Conservation (phyloP, 2,797 vertebrate genomes). For the Fundulus diaphanus region DNA sequence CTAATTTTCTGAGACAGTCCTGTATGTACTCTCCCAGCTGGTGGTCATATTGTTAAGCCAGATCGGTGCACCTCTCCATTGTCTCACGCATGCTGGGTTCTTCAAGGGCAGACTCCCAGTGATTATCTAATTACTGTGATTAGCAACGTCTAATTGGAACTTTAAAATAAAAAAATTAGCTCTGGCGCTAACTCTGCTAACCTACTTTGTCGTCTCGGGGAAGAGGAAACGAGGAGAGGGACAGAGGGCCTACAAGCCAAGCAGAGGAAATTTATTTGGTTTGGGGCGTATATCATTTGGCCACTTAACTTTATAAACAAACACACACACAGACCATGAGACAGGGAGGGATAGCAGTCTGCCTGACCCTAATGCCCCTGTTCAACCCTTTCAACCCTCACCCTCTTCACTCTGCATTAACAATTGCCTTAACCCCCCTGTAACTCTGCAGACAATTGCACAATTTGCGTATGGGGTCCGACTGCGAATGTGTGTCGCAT, state of each 20-base stretch:
- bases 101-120: slow-evolving; percentile 59
- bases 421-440: slow-evolving; percentile 68
- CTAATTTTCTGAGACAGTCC: too few species aligned
- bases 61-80: slow-evolving; percentile 3
- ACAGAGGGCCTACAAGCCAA: slow-evolving; percentile 1
- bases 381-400: slow-evolving; percentile 21
- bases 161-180: slow-evolving; percentile 64
- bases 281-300: slow-evolving; percentile 43
- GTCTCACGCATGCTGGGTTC: slow-evolving; percentile 28
- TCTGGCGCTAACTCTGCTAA: slow-evolving; percentile 53
- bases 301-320: slow-evolving; percentile 60
- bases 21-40: too few species aligned
- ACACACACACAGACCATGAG: slow-evolving; percentile 29
- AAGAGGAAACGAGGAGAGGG: not conserved
- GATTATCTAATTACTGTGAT: slow-evolving; percentile 71
- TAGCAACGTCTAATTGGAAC: slow-evolving; percentile 65
- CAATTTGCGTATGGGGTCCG: slow-evolving; percentile 36
- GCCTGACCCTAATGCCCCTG: slow-evolving; percentile 23
- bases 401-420: slow-evolving; percentile 63
- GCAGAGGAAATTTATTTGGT: slow-evolving; percentile 20
- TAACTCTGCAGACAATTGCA: slow-evolving; percentile 62
- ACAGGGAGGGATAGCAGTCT: slow-evolving; percentile 17
- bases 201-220: slow-evolving; percentile 53
- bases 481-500: slow-evolving; percentile 25
- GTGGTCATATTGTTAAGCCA: not conserved